Evolutionary conservation across 2,797 vertebrate genomes (phyloP).

Genomic region (Acrocephalus scirpaceus): DNA sequence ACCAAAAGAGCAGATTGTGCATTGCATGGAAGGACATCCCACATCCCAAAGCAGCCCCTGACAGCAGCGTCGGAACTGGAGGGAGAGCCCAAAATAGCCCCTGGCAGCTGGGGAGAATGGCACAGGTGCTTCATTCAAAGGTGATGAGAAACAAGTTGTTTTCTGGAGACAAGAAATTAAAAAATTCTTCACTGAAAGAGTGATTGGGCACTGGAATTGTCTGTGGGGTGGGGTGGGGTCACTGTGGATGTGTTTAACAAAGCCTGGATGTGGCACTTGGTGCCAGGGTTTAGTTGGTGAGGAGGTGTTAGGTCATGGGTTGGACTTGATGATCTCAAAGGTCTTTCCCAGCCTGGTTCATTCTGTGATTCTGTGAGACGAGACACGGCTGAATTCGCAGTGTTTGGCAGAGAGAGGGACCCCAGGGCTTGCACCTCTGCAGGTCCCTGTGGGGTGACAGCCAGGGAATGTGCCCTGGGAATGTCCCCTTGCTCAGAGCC

Average conservation of each 20-base stretch:
- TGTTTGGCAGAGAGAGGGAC: background rate
- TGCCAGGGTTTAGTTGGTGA: background rate
- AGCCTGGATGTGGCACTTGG: background rate
- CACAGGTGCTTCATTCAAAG: background rate
- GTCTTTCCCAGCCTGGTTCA: background rate
- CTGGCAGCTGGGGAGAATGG: background rate
- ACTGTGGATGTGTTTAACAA: rapidly evolving
- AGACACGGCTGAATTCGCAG: rapidly evolving
- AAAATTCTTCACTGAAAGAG: background rate
- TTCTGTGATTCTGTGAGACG: background rate
- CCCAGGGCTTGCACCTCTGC: background rate
- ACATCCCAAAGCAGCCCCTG: background rate
- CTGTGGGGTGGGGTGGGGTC: background rate
- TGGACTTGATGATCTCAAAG: background rate
- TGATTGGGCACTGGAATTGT: rapidly evolving
- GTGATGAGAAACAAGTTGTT: background rate
- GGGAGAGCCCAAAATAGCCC: background rate
- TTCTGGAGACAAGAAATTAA: background rate
- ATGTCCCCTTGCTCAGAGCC: background rate
- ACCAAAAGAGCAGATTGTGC: background rate
- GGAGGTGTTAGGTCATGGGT: background rate
- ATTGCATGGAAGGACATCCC: background rate
- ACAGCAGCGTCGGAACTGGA: background rate
- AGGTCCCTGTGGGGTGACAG: background rate
- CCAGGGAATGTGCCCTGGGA: background rate